A percentile compares a stretch with the other conserved stretches of the same genome.
Evolutionary conservation across 2,888 invertebrate genomes (phyloP).

Genomic region (Harpalus rufipes): DNA sequence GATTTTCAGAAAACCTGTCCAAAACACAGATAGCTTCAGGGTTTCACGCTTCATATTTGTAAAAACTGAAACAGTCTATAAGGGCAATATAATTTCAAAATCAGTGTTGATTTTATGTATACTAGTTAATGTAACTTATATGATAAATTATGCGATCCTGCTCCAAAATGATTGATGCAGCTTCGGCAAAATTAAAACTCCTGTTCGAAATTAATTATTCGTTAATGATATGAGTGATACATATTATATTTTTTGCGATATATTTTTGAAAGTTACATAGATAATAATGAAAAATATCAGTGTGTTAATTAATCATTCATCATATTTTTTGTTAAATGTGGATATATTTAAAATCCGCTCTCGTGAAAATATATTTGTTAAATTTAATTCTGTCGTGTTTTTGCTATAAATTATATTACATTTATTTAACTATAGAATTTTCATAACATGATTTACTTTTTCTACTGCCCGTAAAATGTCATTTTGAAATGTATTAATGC

Average conservation of each 20-base stretch:
- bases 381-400: not conserved
- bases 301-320: slow-evolving; percentile 3
- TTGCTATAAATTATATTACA: not conserved
- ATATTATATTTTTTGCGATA: slow-evolving; percentile 1
- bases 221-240: not conserved
- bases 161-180: not conserved
- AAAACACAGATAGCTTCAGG: too few relatives aligned
- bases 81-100: not conserved
- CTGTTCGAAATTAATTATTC: not conserved
- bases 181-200: not conserved
- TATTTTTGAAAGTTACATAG: not conserved
- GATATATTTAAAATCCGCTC: not conserved
- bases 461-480: not conserved
- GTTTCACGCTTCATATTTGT: not conserved
- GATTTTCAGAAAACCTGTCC: too few relatives aligned
- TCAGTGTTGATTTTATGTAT: not conserved
- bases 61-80: not conserved
- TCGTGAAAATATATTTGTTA: slow-evolving; percentile 1
- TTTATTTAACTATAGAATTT: not conserved
- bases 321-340: not conserved
- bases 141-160: not conserved
- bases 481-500: not conserved
- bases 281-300: not conserved
- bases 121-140: not conserved
- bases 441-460: not conserved